phyloP scores from a whole-genome alignment of 2,797 vertebrate genomes.

The Carcharodon carcharias region DNA sequence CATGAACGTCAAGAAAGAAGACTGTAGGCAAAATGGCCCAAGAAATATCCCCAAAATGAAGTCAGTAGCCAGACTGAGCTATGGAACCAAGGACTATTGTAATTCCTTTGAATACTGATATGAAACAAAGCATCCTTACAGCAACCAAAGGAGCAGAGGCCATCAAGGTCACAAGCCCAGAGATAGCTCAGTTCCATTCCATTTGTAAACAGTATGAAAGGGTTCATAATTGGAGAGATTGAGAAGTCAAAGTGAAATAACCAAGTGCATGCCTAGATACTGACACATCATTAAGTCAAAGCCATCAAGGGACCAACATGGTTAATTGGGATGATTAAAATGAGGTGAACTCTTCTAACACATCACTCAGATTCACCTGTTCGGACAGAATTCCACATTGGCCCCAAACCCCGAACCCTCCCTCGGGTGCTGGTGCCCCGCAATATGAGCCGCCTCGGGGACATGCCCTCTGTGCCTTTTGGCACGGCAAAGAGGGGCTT shows the following conservation, averaged over 20 bases:
- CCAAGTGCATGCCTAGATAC: not conserved
- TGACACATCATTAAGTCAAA: no score
- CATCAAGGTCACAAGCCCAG: not conserved
- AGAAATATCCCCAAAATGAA: not conserved
- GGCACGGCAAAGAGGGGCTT: no score
- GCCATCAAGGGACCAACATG: no score
- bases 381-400: no score
- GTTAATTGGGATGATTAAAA: no score
- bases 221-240: not conserved
- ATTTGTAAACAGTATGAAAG: not conserved
- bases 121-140: not conserved
- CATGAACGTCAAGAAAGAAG: not conserved
- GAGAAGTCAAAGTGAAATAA: not conserved
- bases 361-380: no score
- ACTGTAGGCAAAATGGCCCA: not conserved
- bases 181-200: not conserved
- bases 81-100: not conserved
- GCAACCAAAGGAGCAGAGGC: not conserved
- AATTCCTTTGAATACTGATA: not conserved
- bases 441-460: no score
- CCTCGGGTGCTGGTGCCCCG: no score
- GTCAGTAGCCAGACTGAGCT: not conserved
- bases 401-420: no score
- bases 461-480: no score
- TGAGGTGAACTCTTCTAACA: no score